Evolutionary conservation across 2,113 vertebrate species (phyloP), one percentile per base, ranked within the genome.

Genomic region (Saimiri boliviensis): DNA sequence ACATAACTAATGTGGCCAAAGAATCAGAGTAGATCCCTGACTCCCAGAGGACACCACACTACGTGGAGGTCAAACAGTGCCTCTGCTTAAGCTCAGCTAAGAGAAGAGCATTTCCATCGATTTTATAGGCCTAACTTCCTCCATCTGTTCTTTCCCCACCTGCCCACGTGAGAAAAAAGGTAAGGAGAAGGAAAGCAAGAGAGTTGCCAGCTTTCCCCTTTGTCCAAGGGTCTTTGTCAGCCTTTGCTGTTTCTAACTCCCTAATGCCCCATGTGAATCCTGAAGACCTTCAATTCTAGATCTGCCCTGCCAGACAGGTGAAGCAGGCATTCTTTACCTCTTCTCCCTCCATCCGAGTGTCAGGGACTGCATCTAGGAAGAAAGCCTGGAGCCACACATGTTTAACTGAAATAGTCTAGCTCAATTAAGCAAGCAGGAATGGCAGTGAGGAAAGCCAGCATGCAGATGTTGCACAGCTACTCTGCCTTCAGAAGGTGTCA

Each of bases 381-480:
- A 60, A 13, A 68, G 63, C 73, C 70, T 0, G 54, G 25, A 74
- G n/a, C 42, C 85, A 40, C 35, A 45, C 27, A 0, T 9, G 17
- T 70, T 79, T 42, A 60, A 21, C n/a, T 4, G 88, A 73, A 85
- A 82, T 19, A 21, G 20, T 47, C 86, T 8, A 74, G 85, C 79
- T 88, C 7, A 0, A 45, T 23, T 13, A 86, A 87, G 45, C 68
- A 47, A 23, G 58, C 52, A 70, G 60, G 63, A 82, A 27, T 0
- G 16, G 47, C 74, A 45, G 5, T 4, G 1, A 79, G n/a, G 42
- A 77, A 58, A 91, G 70, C n/a, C 49, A 82, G 25, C 7, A 25
- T 81, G 96, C 93, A 95, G 96, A 97, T 97, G 95, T 79, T 52
- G 37, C 63, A 25, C 49, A 96, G 85, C 52, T 77, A 20, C 66